phyloP scores from a whole-genome alignment of 2,113 vertebrate genomes.

The Loxodonta africana region DNA sequence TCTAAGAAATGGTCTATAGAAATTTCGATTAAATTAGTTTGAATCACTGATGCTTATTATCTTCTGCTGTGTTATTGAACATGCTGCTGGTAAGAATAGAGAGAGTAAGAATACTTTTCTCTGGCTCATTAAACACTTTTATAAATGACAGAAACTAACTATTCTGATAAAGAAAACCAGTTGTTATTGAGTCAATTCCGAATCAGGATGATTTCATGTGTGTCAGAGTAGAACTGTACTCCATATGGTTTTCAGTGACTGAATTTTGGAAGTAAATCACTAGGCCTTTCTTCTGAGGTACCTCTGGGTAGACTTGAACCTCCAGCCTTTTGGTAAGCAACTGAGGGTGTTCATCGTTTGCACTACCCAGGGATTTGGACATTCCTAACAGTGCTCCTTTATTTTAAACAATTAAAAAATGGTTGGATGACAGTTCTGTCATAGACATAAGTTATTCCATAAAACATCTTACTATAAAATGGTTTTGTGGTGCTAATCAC shows the following conservation, averaged over 20 bases:
- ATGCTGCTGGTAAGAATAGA: neutral
- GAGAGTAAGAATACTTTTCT: neutral
- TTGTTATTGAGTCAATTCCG: neutral
- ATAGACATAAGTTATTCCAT: neutral
- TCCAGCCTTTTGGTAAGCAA: neutral
- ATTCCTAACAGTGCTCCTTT: neutral
- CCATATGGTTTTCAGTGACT: neutral
- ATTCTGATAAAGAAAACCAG: neutral
- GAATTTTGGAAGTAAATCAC: neutral
- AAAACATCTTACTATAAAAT: constrained; percentile 27
- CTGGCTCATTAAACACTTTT: neutral
- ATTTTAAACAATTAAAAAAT: constrained; percentile 45
- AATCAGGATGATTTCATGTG: neutral
- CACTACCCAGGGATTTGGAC: neutral
- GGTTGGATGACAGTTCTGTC: neutral
- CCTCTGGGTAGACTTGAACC: neutral
- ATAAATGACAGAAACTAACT: constrained; percentile 21
- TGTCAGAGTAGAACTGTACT: neutral
- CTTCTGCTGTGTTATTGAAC: neutral
- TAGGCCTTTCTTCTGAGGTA: neutral
- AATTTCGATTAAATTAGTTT: constrained; percentile 21
- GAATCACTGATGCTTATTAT: neutral
- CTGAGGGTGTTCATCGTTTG: neutral
- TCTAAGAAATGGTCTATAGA: neutral
- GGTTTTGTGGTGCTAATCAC: constrained; percentile 6